Conservation (phyloP, 2,797 vertebrate species). For the Hybognathus amarus region DNA sequence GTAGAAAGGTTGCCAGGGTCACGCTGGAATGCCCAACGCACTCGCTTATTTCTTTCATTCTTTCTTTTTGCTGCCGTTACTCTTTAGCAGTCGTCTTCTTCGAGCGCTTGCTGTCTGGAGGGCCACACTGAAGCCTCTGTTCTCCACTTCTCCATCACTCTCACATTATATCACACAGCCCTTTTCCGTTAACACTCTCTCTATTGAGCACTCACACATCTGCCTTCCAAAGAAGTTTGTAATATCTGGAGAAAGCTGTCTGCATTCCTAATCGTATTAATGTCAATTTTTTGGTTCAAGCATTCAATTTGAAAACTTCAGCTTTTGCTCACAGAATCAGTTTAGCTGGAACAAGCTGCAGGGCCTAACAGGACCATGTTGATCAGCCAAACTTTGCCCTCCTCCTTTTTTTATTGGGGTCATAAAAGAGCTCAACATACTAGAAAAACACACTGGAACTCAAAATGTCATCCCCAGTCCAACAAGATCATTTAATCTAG, state of each 20-base stretch:
- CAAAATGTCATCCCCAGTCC: neutral
- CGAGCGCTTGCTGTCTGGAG: neutral
- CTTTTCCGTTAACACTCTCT: slow-evolving; percentile 36
- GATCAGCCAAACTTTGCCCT: neutral
- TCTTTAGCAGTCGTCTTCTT: slow-evolving; percentile 55
- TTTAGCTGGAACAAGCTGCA: neutral
- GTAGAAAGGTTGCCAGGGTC: slow-evolving; percentile 43
- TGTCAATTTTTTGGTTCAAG: neutral
- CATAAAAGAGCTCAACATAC: neutral
- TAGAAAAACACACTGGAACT: neutral
- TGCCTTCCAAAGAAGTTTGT: neutral
- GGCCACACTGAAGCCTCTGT: slow-evolving; percentile 55
- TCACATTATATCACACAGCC: slow-evolving; percentile 21
- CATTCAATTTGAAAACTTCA: neutral
- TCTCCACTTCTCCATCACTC: slow-evolving; percentile 32
- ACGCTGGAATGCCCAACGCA: slow-evolving; percentile 43
- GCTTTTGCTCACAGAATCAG: neutral
- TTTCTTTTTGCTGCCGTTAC: slow-evolving; percentile 32
- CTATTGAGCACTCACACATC: slow-evolving; percentile 22
- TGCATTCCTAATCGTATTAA: neutral
- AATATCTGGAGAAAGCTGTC: neutral
- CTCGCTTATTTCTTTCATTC: slow-evolving; percentile 28
- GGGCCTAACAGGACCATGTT: neutral
- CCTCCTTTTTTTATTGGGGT: neutral
- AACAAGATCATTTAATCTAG: neutral